A percentile compares a stretch with the other conserved stretches of the same genome.
Evolutionary conservation across 2,797 vertebrate species (phyloP).

Genomic region (Syngnathus acus): DNA sequence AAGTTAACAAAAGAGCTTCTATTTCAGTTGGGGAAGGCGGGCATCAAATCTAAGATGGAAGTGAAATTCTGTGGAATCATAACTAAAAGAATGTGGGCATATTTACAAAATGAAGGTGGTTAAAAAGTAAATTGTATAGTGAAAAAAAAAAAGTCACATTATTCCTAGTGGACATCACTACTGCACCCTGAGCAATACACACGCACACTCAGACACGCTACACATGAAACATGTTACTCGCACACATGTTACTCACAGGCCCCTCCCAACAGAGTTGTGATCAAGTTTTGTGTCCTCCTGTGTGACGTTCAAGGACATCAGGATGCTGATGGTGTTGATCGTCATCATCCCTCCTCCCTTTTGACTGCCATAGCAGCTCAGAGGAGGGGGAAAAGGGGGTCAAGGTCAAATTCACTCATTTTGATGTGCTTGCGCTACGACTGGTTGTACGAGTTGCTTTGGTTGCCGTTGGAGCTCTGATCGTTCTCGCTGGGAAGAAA

Average conservation of each 20-base stretch:
- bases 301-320: conserved; percentile 65
- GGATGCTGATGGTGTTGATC: conserved; percentile 39
- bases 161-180: conserved; percentile 37
- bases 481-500: conserved; percentile 83
- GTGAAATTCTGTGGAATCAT: conserved; percentile 9
- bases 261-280: conserved; percentile 24
- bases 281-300: conserved; percentile 55
- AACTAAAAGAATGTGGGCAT: conserved; percentile 5
- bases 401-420: not conserved
- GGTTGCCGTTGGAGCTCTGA: conserved; percentile 97
- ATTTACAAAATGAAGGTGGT: conserved; percentile 49
- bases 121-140: conserved; percentile 30
- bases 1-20: conserved; percentile 15
- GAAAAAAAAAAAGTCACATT: conserved; percentile 28
- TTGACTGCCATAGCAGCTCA: conserved; percentile 41
- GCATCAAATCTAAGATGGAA: conserved; percentile 1
- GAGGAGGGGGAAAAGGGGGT: not conserved
- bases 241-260: conserved; percentile 1
- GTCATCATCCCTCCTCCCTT: not conserved
- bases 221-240: conserved; percentile 5
- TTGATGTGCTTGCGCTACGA: conserved; percentile 69
- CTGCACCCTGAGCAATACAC: conserved; percentile 68
- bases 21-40: conserved; percentile 19
- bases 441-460: conserved; percentile 96
- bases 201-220: conserved; percentile 6